These are phyloP conservation scores for Melanotaenia boesemani DNA, from an alignment of 2,797 vertebrate species.

Conservation along the genomic window DNA sequence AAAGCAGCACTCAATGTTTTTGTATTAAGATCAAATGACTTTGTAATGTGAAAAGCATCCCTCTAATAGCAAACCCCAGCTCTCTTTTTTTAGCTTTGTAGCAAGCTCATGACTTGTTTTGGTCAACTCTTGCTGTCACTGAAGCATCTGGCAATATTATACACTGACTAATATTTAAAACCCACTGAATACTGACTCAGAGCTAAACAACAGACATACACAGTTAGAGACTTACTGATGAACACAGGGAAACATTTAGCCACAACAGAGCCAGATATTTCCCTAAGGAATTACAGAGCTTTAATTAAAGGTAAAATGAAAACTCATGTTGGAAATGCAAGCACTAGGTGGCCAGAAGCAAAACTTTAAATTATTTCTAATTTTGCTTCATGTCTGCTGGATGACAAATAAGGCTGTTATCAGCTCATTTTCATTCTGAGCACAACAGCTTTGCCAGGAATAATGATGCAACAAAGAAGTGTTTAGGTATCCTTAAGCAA, in stretches of 20 bases:
- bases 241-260: conserved; percentile 23
- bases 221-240: conserved; percentile 6
- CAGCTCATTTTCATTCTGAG: conserved; percentile 3
- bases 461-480: background rate
- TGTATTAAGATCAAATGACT: background rate
- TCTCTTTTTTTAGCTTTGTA: background rate
- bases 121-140: background rate
- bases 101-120: background rate
- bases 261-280: conserved; percentile 1
- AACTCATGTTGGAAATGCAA: background rate
- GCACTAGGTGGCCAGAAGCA: background rate
- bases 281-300: conserved; percentile 1
- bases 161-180: background rate
- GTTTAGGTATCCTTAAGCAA: background rate
- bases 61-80: background rate
- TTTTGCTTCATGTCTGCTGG: background rate
- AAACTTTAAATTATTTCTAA: conserved; percentile 21
- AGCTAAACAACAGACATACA: background rate
- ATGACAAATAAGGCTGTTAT: conserved; percentile 21
- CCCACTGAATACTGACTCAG: background rate
- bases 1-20: background rate
- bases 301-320: conserved; percentile 29
- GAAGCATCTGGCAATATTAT: background rate
- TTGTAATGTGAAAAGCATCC: background rate
- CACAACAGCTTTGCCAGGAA: conserved; percentile 9